phyloP scores from a whole-genome alignment of 2,113 vertebrate genomes.

The Ibidorhyncha struthersii region DNA sequence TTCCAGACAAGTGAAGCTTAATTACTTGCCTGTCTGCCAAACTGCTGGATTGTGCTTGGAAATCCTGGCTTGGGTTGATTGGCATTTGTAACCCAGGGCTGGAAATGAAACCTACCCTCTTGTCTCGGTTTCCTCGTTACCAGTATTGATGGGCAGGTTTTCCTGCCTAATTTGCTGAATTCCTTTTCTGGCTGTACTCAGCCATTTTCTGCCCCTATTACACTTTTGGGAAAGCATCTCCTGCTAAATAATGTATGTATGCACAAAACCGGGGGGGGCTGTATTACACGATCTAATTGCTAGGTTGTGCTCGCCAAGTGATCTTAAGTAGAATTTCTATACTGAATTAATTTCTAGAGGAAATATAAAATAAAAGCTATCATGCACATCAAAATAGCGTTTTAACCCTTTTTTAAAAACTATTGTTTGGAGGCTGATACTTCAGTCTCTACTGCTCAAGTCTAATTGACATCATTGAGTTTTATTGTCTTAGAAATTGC shows the following conservation, averaged over 20 bases:
- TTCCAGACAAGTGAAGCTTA: conserved; percentile 1
- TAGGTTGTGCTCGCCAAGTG: neutral
- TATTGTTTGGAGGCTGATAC: neutral
- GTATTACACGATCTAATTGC: neutral
- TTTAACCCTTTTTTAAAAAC: neutral
- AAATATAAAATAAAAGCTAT: conserved; percentile 1
- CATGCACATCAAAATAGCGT: neutral
- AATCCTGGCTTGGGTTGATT: neutral
- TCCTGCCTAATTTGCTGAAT: neutral
- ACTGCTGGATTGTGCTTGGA: neutral
- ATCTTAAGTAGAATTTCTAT: neutral
- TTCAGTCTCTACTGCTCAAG: neutral
- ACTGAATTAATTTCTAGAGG: neutral
- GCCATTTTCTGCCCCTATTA: neutral
- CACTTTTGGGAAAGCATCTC: neutral
- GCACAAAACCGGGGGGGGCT: neutral
- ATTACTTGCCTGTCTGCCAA: conserved; percentile 6
- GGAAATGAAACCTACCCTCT: neutral
- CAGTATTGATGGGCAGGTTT: neutral
- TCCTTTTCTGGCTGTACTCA: neutral
- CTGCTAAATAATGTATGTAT: neutral
- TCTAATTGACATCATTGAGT: neutral
- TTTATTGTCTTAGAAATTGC: neutral
- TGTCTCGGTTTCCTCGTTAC: neutral
- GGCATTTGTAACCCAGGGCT: neutral